Evolutionary conservation across 2,888 invertebrate genomes (phyloP), one percentile per base, ranked within the genome.

Genomic region (Dusona sp.): DNA sequence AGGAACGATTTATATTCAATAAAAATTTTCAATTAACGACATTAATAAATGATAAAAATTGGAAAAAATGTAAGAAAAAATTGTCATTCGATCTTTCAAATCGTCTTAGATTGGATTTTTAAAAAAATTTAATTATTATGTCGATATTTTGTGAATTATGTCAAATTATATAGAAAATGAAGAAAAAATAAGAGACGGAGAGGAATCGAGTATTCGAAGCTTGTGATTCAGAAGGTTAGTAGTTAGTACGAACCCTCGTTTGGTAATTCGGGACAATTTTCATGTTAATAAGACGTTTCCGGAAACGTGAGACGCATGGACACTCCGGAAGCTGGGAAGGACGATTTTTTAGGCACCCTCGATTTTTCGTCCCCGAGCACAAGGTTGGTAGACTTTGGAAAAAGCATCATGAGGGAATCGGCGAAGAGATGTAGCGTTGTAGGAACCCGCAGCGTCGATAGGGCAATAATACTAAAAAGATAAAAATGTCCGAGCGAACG

Each of bases 401-500:
- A 68, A 83, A 77, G 11, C 70, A 70, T 16, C 8, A 19, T 11
- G 25, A 74, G 74, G 57, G 74, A n/a, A 61, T 75, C 61, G 61
- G 38, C 22, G 38, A 22, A 54, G n/a, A 29, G 38, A 51, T 33
- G 79, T 70, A 57, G 67, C 45, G 77, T 72, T 73, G 83, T 73
- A 75, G 85, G 80, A 89, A 91, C 90, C 92, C 90, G 90, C 90
- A 92, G 91, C 91, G 91, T 90, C 93, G 92, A 92, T 92, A 92
- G 90, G 90, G 93, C 93, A 94, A 94, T 93, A 93, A 93, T 93
- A 94, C 93, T 93, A 93, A 93, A 94, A 94, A 93, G 94, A 94
- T 93, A 93, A 94, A 78, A 93, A 92, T 91, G 92, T 90, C 86
- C 89, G 90, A 89, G 89, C 79, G 79, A 79, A 81, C 45, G 65